Conservation (phyloP, 2,888 invertebrate genomes). For the Dermolepida albohirtum region DNA sequence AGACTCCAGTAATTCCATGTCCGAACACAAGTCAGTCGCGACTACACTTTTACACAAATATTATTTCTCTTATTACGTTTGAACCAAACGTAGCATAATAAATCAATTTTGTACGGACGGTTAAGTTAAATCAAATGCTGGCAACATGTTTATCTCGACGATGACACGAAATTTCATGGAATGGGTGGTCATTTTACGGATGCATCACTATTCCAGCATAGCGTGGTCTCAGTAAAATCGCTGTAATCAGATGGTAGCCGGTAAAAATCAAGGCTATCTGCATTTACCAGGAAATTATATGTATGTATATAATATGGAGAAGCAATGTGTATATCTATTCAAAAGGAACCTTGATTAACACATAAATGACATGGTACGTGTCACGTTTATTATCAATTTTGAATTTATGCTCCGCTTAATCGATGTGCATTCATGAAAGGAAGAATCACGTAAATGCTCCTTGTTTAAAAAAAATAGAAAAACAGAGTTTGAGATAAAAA, state of each 20-base stretch:
- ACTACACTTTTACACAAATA: too few species aligned
- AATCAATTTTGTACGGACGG: not conserved
- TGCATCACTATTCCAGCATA: not conserved
- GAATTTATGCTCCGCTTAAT: not conserved
- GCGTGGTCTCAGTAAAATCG: slow-evolving; percentile 5
- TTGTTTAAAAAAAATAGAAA: too few species aligned
- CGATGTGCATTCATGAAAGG: not conserved
- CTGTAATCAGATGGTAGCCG: slow-evolving; percentile 6
- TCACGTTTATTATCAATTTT: slow-evolving; percentile 18
- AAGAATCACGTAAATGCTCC: too few species aligned
- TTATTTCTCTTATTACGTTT: too few species aligned
- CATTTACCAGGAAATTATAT: slow-evolving; percentile 23
- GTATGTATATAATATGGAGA: too few species aligned
- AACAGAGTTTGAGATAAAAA: not conserved
- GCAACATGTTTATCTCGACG: not conserved
- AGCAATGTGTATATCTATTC: not conserved
- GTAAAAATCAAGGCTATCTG: slow-evolving; percentile 5
- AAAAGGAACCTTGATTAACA: slow-evolving; percentile 26
- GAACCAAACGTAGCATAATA: not conserved
- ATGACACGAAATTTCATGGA: slow-evolving; percentile 6
- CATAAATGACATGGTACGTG: slow-evolving; percentile 24
- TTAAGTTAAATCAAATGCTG: not conserved
- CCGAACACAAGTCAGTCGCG: too few species aligned
- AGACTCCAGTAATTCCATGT: too few species aligned
- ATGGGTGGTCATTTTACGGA: not conserved